phyloP scores from a whole-genome alignment of 1,140 invertebrate species.

The Holotrichia oblita region DNA sequence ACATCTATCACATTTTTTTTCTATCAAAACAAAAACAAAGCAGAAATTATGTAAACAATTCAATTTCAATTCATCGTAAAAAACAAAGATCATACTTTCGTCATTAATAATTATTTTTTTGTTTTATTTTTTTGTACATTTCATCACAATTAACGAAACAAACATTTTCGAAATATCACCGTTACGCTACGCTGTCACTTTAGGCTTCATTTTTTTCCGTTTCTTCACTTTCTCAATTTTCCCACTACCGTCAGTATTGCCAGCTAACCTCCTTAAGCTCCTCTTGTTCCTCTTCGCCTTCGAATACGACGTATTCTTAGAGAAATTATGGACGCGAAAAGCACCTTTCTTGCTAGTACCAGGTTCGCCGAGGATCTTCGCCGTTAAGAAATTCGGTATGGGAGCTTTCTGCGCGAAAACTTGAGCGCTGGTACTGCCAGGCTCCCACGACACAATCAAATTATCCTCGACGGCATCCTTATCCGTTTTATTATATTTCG shows the following conservation, averaged over 20 bases:
- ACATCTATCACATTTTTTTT: no score
- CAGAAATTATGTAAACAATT: no score
- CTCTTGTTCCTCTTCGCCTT: conserved; percentile 52
- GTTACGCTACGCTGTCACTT: conserved; percentile 18
- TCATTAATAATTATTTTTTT: neutral
- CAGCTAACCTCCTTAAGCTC: conserved; percentile 49
- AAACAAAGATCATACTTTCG: no score
- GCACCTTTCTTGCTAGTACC: conserved; percentile 48
- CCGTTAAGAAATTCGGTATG: conserved; percentile 41
- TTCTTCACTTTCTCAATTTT: conserved; percentile 56
- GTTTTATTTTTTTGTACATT: conserved; percentile 30
- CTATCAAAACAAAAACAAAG: no score
- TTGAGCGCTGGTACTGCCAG: conserved; percentile 48
- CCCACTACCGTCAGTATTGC: conserved; percentile 44
- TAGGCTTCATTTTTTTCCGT: conserved; percentile 48
- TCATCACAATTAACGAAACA: conserved; percentile 23
- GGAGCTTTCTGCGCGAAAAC: conserved; percentile 51
- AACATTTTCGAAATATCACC: neutral
- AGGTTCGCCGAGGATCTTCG: conserved; percentile 45
- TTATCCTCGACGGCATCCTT: conserved; percentile 47
- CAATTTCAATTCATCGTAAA: no score
- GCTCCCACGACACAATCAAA: conserved; percentile 56
- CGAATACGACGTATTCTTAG: conserved; percentile 46
- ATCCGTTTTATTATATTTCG: conserved; percentile 54
- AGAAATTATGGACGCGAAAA: conserved; percentile 55